Conservation (phyloP, 1,140 invertebrate genomes). For the Drosophila pruinosa region DNA sequence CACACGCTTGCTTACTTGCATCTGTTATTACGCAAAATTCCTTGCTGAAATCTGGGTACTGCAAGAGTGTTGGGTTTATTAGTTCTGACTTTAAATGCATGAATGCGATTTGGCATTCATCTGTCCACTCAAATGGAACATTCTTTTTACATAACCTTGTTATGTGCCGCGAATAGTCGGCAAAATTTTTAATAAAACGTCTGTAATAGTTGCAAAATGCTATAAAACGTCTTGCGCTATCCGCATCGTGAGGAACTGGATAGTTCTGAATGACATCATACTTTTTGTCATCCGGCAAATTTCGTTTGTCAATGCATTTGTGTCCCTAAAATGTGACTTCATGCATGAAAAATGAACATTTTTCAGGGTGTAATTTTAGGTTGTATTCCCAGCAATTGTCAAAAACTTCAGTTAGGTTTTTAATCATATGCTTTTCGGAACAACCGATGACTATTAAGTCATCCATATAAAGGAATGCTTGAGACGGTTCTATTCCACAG, state of each 20-base stretch:
- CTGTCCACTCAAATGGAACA: too few relatives aligned
- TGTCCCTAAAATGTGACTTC: constrained; percentile 4
- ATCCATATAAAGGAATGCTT: constrained; percentile 1
- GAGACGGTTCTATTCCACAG: background rate
- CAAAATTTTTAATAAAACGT: background rate
- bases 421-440: background rate
- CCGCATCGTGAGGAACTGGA: background rate
- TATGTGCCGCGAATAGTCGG: background rate
- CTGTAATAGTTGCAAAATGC: background rate
- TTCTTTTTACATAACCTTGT: too few relatives aligned
- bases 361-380: background rate
- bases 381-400: background rate
- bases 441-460: background rate
- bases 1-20: too few relatives aligned
- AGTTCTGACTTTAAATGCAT: too few relatives aligned
- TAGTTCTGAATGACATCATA: background rate
- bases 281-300: background rate
- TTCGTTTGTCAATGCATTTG: background rate
- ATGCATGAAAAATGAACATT: background rate
- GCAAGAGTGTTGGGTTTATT: too few relatives aligned
- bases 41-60: too few relatives aligned
- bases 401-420: background rate
- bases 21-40: too few relatives aligned
- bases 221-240: background rate
- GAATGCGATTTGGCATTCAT: too few relatives aligned